Evolutionary conservation across 2,888 invertebrate genomes (phyloP).

Genomic region (Agrochola lychnidis): DNA sequence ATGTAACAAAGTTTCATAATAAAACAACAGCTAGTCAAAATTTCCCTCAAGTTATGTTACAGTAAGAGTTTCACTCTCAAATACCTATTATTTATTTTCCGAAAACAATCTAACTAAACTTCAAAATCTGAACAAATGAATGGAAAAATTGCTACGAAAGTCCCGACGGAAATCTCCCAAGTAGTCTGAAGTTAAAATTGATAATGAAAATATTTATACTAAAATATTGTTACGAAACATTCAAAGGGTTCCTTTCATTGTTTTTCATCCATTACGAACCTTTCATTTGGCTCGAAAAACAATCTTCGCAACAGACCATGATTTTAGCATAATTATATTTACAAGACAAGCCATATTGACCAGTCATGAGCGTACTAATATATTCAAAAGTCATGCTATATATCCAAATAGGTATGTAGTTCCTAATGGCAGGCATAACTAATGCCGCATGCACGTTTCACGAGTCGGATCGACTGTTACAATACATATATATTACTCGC

Average conservation of each 20-base stretch:
- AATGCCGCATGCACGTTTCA: conserved; percentile 69
- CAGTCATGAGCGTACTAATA: conserved; percentile 32
- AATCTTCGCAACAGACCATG: conserved; percentile 21
- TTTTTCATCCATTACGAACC: conserved; percentile 22
- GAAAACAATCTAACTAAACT: conserved; percentile 24
- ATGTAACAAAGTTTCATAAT: background rate
- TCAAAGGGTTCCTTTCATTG: conserved; percentile 27
- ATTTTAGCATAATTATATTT: conserved; percentile 31
- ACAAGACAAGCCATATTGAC: conserved; percentile 14
- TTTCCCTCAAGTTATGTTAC: background rate
- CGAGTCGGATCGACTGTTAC: conserved; percentile 47
- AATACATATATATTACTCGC: conserved; percentile 59
- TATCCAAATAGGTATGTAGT: conserved; percentile 53
- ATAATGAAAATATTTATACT: conserved; percentile 57
- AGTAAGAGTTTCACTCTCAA: background rate
- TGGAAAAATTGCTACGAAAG: background rate
- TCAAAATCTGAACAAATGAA: conserved; percentile 35
- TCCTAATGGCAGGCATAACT: conserved; percentile 65
- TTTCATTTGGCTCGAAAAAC: conserved; percentile 24
- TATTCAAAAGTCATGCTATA: conserved; percentile 52
- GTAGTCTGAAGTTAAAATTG: conserved; percentile 39
- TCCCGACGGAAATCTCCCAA: conserved; percentile 18
- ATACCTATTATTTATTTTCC: conserved; percentile 4
- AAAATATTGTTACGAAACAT: conserved; percentile 34
- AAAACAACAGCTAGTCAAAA: conserved; percentile 5